Evolutionary conservation across 2,797 vertebrate genomes (phyloP).

Genomic region (Cebuella pygmaea): DNA sequence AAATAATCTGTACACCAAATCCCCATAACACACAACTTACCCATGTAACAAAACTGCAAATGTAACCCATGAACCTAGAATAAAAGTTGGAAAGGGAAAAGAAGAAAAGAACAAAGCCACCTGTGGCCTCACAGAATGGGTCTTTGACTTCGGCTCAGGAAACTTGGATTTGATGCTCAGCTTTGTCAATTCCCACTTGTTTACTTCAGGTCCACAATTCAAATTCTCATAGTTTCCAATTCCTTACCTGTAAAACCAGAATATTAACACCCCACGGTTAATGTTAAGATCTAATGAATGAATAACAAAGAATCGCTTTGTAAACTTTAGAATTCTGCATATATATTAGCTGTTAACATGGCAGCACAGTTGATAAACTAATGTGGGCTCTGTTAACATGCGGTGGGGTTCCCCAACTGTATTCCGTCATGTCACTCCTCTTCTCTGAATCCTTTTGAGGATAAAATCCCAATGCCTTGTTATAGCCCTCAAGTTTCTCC

Average conservation of each 20-base stretch:
- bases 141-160: not conserved
- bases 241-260: not conserved
- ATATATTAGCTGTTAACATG: not conserved
- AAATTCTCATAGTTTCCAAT: not conserved
- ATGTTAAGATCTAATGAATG: not conserved
- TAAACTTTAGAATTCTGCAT: not conserved
- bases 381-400: not conserved
- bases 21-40: too few relatives aligned
- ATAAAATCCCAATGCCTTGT: not conserved
- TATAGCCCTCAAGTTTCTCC: not conserved
- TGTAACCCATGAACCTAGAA: too few relatives aligned
- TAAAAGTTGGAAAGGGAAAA: too few relatives aligned
- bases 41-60: too few relatives aligned
- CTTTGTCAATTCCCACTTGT: not conserved
- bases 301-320: not conserved
- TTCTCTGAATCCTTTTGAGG: not conserved
- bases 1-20: too few relatives aligned
- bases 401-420: accelerated
- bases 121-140: not conserved
- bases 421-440: not conserved
- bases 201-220: not conserved
- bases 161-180: not conserved
- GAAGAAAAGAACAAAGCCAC: not conserved
- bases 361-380: not conserved
- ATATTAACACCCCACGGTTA: not conserved